Base-by-base conservation (phyloP, 2,797 vertebrate genomes). In the Prunella strophiata region DNA sequence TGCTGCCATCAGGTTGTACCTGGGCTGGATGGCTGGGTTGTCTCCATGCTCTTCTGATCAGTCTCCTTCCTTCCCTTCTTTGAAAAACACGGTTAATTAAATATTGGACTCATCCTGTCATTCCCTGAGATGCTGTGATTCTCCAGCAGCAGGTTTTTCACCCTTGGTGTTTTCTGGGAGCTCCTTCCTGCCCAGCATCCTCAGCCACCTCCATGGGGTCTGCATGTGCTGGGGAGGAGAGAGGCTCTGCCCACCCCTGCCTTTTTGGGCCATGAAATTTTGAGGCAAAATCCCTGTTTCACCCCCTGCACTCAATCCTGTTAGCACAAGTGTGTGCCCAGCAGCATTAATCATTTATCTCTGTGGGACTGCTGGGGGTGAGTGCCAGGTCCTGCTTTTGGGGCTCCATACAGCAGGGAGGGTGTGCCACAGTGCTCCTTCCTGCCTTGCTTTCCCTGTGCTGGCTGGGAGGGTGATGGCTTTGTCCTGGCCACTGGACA, bases 11-110 rank as follows among this genome's bases (percentile, higher is more conserved):
- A 0, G 25, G 10, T 4, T 65, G 7, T 27, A 36, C 42, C 58
- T 30, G 38, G 47, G 13, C 11, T 63, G 54, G 13, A 7, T 48
- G 47, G 9, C n/a, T 63, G 65, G 10, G 8, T 9, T 72, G 29
- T 52, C 25, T 45, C 16, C 9, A 17, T 67, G 18, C 38, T 55
- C 22, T 76, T 5, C 6, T 1, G 0, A 6, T 42, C 0, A 0
- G 0, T 43, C 30, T 79, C 10, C 10, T 52, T 84, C 57, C 29
- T 63, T 74, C 34, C 23, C 16, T 34, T 38, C 32, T 54, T 54
- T 47, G 12, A 16, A 21, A 62, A 63, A 26, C 23, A 2, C 6
- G 9, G 7, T 5, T 3, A 17, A 30, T 63, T 21, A 29, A 52
- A 36, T 20, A 10, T 2, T 58, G 17, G 21, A 7, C 26, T 32